Percentiles rank a stretch among this genome's conserved stretches.
These are phyloP conservation scores for Caenorhabditis imperialis DNA, from an alignment of 2,888 invertebrate species.

Conservation along the genomic window DNA sequence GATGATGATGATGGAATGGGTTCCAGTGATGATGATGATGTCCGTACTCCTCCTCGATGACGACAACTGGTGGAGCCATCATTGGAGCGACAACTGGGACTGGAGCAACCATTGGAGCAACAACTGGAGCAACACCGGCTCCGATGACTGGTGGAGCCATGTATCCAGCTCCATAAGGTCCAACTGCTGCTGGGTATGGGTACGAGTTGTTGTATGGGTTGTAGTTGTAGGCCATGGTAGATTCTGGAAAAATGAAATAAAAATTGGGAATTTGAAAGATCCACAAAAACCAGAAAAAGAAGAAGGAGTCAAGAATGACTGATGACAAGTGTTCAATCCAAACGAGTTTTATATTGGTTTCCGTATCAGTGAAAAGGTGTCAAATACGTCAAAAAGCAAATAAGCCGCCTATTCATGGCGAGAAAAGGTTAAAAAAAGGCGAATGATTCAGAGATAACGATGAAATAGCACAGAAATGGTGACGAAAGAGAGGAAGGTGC, in stretches of 20 bases:
- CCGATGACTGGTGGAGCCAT: slow-evolving; percentile 5
- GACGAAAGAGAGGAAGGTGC: no score
- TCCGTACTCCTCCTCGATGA: slow-evolving; percentile 12
- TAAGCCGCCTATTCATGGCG: no score
- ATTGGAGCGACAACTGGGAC: slow-evolving; percentile 8
- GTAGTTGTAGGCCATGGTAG: slow-evolving; percentile 29
- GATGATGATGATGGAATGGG: slow-evolving; percentile 26
- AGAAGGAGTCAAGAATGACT: no score
- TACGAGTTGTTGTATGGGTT: slow-evolving; percentile 32
- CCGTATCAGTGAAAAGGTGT: no score
- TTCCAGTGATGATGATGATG: slow-evolving; percentile 29
- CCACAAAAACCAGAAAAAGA: no score
- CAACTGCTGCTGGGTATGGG: slow-evolving; percentile 9
- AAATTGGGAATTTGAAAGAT: no score
- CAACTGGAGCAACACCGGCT: background rate
- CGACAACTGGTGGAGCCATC: slow-evolving; percentile 17
- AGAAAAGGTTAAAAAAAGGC: no score
- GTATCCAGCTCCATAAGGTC: background rate
- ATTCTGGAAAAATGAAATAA: background rate
- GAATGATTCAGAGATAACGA: no score
- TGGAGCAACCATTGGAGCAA: slow-evolving; percentile 9
- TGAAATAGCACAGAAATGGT: no score
- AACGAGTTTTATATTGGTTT: no score
- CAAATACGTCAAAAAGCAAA: no score
- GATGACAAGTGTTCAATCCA: no score